Evolutionary conservation across 2,113 vertebrate genomes (phyloP).

Genomic region (Eurystomus gularis): DNA sequence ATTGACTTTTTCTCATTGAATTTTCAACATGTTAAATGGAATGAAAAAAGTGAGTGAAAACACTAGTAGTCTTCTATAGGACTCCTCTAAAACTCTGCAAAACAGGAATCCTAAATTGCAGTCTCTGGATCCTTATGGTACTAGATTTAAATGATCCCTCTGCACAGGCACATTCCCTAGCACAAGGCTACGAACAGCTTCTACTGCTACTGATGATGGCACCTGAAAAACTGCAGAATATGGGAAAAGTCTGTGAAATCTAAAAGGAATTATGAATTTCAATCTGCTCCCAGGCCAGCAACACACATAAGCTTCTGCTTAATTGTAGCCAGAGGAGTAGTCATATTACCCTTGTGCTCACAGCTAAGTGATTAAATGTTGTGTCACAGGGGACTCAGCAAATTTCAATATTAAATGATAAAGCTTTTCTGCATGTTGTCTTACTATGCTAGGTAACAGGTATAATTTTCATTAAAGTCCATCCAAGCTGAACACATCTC

Average conservation of each 20-base stretch:
- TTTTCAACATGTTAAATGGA: background rate
- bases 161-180: background rate
- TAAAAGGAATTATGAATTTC: background rate
- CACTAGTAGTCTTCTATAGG: background rate
- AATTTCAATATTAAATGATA: background rate
- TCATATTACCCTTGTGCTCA: background rate
- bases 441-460: background rate
- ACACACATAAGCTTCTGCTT: rapidly evolving
- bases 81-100: background rate
- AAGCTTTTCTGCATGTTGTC: background rate
- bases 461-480: background rate
- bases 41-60: background rate
- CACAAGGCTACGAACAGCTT: background rate
- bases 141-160: background rate
- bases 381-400: background rate
- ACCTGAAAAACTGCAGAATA: background rate
- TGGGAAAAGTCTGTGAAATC: background rate
- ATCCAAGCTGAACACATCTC: background rate
- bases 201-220: background rate
- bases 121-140: background rate
- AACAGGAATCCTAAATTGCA: background rate
- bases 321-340: background rate
- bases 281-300: background rate
- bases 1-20: background rate
- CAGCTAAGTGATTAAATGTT: background rate